Base-by-base conservation (phyloP, 2,113 vertebrate genomes). In the Rhynchopsitta pachyrhyncha region DNA sequence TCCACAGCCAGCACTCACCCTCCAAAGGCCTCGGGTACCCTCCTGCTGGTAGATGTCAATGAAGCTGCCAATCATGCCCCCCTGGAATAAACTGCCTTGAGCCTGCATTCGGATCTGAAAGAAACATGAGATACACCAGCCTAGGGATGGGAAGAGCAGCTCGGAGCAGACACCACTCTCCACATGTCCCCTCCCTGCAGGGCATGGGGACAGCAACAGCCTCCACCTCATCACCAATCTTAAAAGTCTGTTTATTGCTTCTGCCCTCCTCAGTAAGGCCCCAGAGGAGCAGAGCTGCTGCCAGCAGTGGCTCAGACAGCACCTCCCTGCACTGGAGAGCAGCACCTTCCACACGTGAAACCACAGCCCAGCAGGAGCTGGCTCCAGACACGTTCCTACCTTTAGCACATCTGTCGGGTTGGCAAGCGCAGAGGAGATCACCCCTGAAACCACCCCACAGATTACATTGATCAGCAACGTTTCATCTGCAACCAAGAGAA, bases 41-140 rank as follows among this genome's bases (percentile, higher is more conserved):
- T 99, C 99, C 13, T 99, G 99, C 97, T 99, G 99, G 97, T 99
- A 99, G 98, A 99, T 99, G 97, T 99, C 99, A 31, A 99, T 99
- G 97, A 99, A 99, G 97, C 99, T 99, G 92, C 99, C 98, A 69
- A 99, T 99, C 99, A 99, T 99, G 92, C 99, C 99, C 2, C 99
- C 99, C 71, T 99, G 99, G 60, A 99, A 98, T 60, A 99, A 97
- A 77, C 98, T 99, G 92, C 99, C 99, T 95, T 99, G 99, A 37
- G 99, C 99, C 96, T 99, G 99, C 99, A 99, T 99, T 62, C 99
- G 97, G 93, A 99, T 99, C 99, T 99, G 97, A 59, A 98, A 97
- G 73, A 73, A 59, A 94, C 57, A 59, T 5, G 57, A 59, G 33
- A 59, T 20, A 41, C 23, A 53, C 7, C 53, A 47, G 70, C 71